Conservation (phyloP, 2,888 invertebrate species). For the Branchellion lobata region DNA sequence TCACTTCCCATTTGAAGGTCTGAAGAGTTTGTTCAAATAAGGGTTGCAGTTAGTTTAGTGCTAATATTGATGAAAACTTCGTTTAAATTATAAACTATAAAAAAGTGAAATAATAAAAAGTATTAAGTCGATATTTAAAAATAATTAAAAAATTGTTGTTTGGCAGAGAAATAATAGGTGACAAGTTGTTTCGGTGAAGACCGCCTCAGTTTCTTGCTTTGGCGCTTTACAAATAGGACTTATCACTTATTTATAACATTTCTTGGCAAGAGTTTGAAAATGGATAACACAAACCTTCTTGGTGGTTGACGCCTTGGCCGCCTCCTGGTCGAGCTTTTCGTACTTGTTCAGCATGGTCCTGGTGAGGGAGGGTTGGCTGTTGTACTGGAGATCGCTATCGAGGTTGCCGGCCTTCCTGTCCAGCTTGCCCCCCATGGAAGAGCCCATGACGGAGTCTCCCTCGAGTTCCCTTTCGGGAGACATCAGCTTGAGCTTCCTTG, state of each 20-base stretch:
- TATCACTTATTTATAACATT: too few relatives aligned
- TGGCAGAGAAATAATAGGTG: too few relatives aligned
- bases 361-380: slow-evolving; percentile 33
- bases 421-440: neutral
- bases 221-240: too few relatives aligned
- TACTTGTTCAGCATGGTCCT: slow-evolving; percentile 35
- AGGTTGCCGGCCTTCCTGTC: neutral
- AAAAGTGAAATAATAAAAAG: too few relatives aligned
- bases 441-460: neutral
- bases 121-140: too few relatives aligned
- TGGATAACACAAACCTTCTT: neutral
- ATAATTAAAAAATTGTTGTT: too few relatives aligned
- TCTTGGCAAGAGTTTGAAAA: too few relatives aligned
- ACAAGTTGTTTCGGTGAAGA: too few relatives aligned
- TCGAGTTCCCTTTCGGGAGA: slow-evolving; percentile 22
- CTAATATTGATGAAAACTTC: neutral
- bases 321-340: slow-evolving; percentile 27
- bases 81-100: neutral
- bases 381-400: slow-evolving; percentile 7
- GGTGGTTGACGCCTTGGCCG: neutral
- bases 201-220: too few relatives aligned
- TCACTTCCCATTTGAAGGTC: slow-evolving; percentile 39
- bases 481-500: slow-evolving; percentile 21
- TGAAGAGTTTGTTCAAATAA: neutral
- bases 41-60: neutral